phyloP scores from a whole-genome alignment of 2,797 vertebrate species.

The Gila robusta region DNA sequence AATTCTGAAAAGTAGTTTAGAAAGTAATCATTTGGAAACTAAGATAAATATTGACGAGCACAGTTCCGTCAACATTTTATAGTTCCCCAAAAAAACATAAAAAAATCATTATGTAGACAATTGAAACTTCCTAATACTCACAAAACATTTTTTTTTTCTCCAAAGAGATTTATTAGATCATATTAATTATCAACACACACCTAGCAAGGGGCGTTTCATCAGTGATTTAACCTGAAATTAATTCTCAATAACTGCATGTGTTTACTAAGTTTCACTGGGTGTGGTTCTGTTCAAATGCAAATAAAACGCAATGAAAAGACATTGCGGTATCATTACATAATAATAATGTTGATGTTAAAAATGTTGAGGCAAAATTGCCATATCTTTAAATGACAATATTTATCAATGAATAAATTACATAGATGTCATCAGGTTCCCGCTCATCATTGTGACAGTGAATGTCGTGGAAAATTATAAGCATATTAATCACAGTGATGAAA shows the following conservation, averaged over 20 bases:
- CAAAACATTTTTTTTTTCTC: not conserved
- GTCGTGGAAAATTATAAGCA: not conserved
- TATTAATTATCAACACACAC: not conserved
- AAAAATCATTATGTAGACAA: not conserved
- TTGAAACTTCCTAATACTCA: not conserved
- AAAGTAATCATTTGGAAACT: not conserved
- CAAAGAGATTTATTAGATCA: not conserved
- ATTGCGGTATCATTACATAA: not conserved
- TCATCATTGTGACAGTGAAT: not conserved
- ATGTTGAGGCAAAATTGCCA: not conserved
- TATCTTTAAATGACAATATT: not conserved
- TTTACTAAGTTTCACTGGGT: constrained; percentile 19
- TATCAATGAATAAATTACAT: not conserved
- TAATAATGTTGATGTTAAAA: not conserved
- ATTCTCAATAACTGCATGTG: not conserved
- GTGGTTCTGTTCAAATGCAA: constrained; percentile 10
- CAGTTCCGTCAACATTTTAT: not conserved
- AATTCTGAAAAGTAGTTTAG: not conserved
- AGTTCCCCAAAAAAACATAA: not conserved
- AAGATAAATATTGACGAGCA: not conserved
- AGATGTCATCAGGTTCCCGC: too few species aligned
- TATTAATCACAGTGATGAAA: constrained; percentile 3
- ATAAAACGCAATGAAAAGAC: not conserved
- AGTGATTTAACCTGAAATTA: not conserved
- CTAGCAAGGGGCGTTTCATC: not conserved